These are phyloP conservation scores for Ailurus styani DNA, from an alignment of 2,113 vertebrate genomes.

Conservation along the genomic window DNA sequence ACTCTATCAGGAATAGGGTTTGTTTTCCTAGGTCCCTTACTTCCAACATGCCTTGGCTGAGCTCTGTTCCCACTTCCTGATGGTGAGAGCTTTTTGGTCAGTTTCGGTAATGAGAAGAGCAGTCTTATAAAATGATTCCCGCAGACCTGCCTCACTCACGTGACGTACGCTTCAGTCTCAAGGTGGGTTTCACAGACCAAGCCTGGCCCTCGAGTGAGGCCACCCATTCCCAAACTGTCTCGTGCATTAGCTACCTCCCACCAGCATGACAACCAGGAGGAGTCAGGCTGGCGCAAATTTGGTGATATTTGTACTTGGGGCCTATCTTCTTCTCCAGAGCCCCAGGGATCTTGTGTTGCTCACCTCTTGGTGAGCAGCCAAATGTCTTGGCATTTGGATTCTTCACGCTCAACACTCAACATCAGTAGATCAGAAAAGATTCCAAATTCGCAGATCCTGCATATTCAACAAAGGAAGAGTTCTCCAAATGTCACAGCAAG, in stretches of 20 bases:
- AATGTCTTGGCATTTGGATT: background rate
- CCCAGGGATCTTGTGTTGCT: background rate
- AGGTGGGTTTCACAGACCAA: background rate
- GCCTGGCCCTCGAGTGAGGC: background rate
- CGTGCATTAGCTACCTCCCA: too few species aligned
- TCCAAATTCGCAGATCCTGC: background rate
- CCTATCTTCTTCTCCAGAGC: background rate
- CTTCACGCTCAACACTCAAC: background rate
- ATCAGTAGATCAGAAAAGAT: background rate
- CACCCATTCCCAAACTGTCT: background rate
- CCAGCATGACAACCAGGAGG: background rate
- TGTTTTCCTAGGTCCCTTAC: background rate
- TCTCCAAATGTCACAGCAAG: background rate
- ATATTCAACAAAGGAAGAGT: background rate
- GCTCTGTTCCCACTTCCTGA: background rate
- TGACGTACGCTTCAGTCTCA: background rate
- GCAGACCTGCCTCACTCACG: background rate
- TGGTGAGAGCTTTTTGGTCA: background rate
- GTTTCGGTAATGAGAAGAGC: background rate
- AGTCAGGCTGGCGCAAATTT: too few species aligned
- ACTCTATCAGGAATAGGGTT: background rate
- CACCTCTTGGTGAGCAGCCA: too few species aligned
- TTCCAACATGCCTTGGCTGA: background rate
- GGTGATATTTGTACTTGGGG: background rate
- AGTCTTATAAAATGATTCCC: background rate